Evolutionary conservation across 2,113 vertebrate species (phyloP), one percentile per base, ranked within the genome.

Genomic region (Agelaius phoeniceus): DNA sequence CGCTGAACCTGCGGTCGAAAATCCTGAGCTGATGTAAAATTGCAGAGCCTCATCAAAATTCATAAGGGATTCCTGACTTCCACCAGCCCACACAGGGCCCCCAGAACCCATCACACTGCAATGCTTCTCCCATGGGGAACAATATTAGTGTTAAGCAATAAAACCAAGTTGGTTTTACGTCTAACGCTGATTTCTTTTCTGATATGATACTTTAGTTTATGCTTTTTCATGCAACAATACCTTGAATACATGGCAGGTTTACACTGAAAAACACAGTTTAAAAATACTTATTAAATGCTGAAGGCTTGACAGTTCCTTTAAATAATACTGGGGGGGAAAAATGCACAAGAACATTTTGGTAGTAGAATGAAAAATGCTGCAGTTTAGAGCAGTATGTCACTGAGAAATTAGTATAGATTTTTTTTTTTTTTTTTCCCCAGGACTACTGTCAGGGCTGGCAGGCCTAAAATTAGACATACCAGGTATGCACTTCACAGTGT

Each of bases 381-480:
- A 82, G 94, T 96, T 96, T 93, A 96, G 80, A 89, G 92, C 88
- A 90, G 58, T 84, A 39, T 92, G 95, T 94, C 93, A 91, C 88
- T 0, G 13, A 96, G 95, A 95, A 97, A 96, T 93, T 96, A 96
- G 96, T 97, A 97, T 96, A 96, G 96, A 97, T 97, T 97, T 97
- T 94, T 93, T 68, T 97, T 35, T 97, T 35, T 96, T 55, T 97
- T 92, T 91, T 66, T 61, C 37, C 4, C 26, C 87, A 93, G 73
- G 95, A 94, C 89, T 73, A 95, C 90, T 96, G 97, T 91, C 95
- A 96, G 84, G 79, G 87, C 87, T 97, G 96, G 95, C 94, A 97
- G 95, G 92, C 93, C 96, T 97, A 97, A 96, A 97, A 97, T 97
- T 96, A 97, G 93, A 96, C 94, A 66, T 91, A 94, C 94, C 95